phyloP scores from a whole-genome alignment of 2,113 vertebrate species.

The Dasypus novemcinctus region DNA sequence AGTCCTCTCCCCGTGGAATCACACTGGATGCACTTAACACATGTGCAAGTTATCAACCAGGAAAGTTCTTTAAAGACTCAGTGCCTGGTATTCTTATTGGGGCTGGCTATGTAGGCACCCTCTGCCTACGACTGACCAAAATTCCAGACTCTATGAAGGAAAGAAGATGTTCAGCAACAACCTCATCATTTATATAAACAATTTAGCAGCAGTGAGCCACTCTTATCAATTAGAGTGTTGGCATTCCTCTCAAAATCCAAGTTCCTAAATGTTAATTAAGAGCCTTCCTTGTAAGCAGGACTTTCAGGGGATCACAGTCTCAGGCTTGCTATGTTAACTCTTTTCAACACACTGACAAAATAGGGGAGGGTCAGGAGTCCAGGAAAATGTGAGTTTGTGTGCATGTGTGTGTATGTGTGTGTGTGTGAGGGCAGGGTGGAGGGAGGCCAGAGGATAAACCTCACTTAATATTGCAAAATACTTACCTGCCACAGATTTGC shows the following conservation, averaged over 20 bases:
- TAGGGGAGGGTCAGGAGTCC: background rate
- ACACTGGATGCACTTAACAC: background rate
- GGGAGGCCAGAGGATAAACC: background rate
- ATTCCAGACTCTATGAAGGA: background rate
- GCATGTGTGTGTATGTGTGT: too few species aligned
- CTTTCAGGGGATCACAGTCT: background rate
- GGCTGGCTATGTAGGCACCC: background rate
- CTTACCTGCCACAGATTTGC: background rate
- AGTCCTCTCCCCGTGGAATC: background rate
- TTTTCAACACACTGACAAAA: background rate
- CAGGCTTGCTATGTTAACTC: background rate
- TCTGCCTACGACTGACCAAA: background rate
- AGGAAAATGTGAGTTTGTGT: background rate
- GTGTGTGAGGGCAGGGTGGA: background rate
- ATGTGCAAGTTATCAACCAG: background rate
- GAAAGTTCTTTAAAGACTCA: background rate
- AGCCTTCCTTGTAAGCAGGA: background rate
- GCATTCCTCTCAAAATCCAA: background rate
- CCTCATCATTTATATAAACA: background rate
- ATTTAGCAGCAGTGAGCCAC: background rate
- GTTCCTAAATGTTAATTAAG: background rate
- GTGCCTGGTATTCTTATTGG: background rate
- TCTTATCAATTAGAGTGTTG: background rate
- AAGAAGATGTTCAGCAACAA: background rate
- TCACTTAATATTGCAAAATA: background rate